These are phyloP conservation scores for Limnodromus scolopaceus DNA, from an alignment of 2,797 vertebrate species.

Conservation along the genomic window DNA sequence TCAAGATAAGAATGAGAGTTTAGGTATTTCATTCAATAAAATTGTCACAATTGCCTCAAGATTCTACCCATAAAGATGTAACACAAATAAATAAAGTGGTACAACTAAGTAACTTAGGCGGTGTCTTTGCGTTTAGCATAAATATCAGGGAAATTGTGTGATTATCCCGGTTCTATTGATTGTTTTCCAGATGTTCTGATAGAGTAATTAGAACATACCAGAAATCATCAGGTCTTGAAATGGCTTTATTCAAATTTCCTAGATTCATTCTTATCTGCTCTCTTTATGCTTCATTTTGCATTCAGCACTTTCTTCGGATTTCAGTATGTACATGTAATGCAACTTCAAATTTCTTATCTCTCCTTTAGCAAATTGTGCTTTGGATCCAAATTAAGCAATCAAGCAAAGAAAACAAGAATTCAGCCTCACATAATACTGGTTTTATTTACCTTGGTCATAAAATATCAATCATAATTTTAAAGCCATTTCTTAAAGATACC, in stretches of 20 bases:
- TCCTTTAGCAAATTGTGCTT: not conserved
- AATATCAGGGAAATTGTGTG: conserved; percentile 33
- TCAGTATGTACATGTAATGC: not conserved
- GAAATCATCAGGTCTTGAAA: not conserved
- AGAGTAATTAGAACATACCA: not conserved
- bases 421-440: not conserved
- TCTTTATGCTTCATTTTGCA: not conserved
- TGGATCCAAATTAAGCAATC: conserved; percentile 19
- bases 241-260: not conserved
- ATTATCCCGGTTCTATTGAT: conserved; percentile 46
- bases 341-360: not conserved
- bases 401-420: not conserved
- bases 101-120: not conserved
- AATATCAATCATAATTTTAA: conserved; percentile 29
- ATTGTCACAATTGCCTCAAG: not conserved
- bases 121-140: not conserved
- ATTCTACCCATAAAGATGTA: not conserved
- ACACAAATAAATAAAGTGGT: not conserved
- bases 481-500: not conserved
- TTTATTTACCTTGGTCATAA: conserved; percentile 33
- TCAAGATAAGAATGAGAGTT: not conserved
- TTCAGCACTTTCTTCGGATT: not conserved
- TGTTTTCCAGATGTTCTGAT: conserved; percentile 34
- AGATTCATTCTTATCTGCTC: not conserved
- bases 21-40: not conserved